Percentiles rank a stretch among this genome's conserved stretches.
Evolutionary conservation across 2,113 vertebrate species (phyloP).

Genomic region (Catharus minimus): DNA sequence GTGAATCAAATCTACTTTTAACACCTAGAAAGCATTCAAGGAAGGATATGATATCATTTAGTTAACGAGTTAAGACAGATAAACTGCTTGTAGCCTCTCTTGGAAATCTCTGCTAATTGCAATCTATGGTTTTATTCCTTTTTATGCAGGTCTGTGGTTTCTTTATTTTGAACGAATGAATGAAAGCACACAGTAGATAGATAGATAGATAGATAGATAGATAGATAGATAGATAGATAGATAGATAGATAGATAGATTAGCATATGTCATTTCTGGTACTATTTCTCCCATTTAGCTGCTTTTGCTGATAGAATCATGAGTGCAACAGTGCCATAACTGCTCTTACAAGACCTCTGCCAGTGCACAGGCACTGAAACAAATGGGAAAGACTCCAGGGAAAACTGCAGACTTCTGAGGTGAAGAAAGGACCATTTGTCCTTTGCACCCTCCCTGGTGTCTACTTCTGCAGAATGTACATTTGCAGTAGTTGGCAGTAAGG

Average conservation of each 20-base stretch:
- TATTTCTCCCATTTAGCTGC: background rate
- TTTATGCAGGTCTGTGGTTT: background rate
- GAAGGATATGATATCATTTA: background rate
- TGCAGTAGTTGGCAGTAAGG: background rate
- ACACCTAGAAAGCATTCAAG: background rate
- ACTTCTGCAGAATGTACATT: background rate
- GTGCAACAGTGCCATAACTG: background rate
- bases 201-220: too few species aligned
- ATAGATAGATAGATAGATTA: too few species aligned
- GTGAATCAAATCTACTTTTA: background rate
- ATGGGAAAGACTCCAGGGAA: background rate
- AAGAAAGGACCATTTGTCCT: background rate
- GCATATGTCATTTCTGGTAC: background rate
- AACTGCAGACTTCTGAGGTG: background rate
- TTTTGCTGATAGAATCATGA: background rate
- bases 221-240: too few species aligned
- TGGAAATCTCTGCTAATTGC: background rate
- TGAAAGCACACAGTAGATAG: rapidly evolving
- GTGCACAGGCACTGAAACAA: background rate
- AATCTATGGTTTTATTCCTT: background rate
- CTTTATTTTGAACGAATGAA: background rate
- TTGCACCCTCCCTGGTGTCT: background rate
- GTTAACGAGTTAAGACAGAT: background rate
- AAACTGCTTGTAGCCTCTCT: background rate
- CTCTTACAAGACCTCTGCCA: background rate